A percentile compares a stretch with the other conserved stretches of the same genome.
Evolutionary conservation across 2,113 vertebrate species (phyloP).

Genomic region (Phalacrocorax aristotelis): DNA sequence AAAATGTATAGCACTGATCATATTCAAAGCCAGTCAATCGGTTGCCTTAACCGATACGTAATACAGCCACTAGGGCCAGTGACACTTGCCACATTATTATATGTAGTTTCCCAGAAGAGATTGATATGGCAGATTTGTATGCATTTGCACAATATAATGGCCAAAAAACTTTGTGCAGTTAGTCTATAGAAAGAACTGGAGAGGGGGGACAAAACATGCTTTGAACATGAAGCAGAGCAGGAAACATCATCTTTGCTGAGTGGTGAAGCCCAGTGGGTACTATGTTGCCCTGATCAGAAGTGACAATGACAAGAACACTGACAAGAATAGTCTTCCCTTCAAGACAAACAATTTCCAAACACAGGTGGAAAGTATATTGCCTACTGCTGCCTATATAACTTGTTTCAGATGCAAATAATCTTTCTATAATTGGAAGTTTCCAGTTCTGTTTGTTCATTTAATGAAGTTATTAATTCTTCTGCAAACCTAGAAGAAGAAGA

Average conservation of each 20-base stretch:
- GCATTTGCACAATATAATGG: background rate
- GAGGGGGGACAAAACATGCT: background rate
- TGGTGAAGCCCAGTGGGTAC: background rate
- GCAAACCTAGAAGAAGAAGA: background rate
- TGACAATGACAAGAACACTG: background rate
- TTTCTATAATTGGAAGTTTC: background rate
- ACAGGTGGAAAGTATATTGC: background rate
- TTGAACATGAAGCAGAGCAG: background rate
- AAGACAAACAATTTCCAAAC: background rate
- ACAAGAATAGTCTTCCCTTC: background rate
- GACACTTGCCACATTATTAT: background rate
- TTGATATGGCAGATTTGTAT: background rate
- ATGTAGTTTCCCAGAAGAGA: background rate
- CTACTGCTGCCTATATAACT: background rate
- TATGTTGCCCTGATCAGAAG: background rate
- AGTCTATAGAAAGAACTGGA: background rate
- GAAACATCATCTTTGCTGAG: background rate
- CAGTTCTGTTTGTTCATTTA: background rate
- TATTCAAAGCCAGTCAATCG: background rate
- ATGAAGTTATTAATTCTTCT: background rate
- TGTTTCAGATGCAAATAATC: background rate
- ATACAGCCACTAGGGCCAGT: background rate
- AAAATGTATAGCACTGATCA: background rate
- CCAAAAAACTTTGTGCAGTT: background rate
- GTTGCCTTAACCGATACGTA: background rate